Evolutionary conservation across 23 tunicate species (phyloP).

Genomic region (Oikopleura dioica): DNA sequence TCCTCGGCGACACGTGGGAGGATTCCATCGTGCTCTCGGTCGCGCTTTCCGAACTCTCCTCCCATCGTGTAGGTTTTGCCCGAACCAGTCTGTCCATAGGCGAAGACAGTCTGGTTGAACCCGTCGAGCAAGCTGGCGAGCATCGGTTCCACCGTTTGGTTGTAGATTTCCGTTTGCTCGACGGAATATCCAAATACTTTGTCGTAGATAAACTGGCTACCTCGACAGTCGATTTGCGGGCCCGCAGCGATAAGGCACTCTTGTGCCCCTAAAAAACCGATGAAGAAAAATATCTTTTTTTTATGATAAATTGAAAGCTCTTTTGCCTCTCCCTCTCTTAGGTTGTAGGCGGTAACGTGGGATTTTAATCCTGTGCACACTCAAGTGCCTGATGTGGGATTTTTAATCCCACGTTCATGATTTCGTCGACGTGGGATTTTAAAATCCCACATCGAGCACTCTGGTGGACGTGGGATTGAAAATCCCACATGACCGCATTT

Average conservation of each 20-base stretch:
- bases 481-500: no score
- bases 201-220: neutral
- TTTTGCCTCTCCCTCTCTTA: no score
- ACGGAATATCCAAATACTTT: neutral
- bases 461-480: no score
- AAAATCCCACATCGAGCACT: no score
- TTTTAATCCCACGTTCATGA: no score
- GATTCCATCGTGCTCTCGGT: constrained; percentile 25
- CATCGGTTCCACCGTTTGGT: neutral
- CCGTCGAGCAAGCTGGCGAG: constrained; percentile 16
- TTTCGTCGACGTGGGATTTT: no score
- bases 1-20: constrained; percentile 45
- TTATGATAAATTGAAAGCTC: no score
- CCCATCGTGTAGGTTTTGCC: constrained; percentile 95
- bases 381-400: no score
- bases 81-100: constrained; percentile 92
- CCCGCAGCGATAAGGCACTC: neutral
- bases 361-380: no score
- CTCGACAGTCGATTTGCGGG: neutral
- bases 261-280: neutral
- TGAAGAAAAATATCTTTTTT: no score
- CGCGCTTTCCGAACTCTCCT: neutral
- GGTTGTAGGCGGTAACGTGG: no score
- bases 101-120: constrained; percentile 66
- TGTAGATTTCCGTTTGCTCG: neutral